Evolutionary conservation across 1,140 invertebrate species (phyloP).

Genomic region (Neotoxoptera formosana): DNA sequence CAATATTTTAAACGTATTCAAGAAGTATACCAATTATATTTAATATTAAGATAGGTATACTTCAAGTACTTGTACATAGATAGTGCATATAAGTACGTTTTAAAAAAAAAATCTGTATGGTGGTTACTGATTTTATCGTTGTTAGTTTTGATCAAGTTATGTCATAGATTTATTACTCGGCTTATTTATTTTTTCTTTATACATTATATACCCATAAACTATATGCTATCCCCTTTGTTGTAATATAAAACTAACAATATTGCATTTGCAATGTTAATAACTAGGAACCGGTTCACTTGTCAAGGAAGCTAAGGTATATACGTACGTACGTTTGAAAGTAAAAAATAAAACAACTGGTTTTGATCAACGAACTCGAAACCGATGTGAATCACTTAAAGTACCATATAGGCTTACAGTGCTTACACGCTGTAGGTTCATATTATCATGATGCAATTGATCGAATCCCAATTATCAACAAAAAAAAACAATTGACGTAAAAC

Average conservation of each 20-base stretch:
- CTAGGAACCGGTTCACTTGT: constrained; percentile 35
- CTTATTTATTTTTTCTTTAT: not conserved
- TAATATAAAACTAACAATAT: constrained; percentile 1
- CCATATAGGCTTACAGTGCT: not conserved
- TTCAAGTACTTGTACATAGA: not conserved
- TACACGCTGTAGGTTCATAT: not conserved
- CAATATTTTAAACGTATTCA: not conserved
- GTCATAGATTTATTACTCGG: constrained; percentile 16
- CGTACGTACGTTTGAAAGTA: constrained; percentile 9
- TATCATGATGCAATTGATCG: not conserved
- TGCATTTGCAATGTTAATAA: constrained; percentile 1
- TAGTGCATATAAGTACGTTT: not conserved
- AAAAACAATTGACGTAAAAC: not conserved
- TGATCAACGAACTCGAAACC: not conserved
- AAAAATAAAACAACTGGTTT: constrained; percentile 43
- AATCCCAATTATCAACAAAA: not conserved
- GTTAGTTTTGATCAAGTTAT: not conserved
- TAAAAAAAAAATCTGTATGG: not conserved
- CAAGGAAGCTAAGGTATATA: constrained; percentile 12
- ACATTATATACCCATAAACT: not conserved
- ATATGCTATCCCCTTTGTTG: not conserved
- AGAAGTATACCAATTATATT: not conserved
- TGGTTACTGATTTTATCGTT: not conserved
- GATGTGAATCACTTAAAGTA: not conserved
- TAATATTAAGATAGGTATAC: not conserved